Evolutionary conservation across 2,113 vertebrate genomes (phyloP).

Genomic region (Urocolius indicus): DNA sequence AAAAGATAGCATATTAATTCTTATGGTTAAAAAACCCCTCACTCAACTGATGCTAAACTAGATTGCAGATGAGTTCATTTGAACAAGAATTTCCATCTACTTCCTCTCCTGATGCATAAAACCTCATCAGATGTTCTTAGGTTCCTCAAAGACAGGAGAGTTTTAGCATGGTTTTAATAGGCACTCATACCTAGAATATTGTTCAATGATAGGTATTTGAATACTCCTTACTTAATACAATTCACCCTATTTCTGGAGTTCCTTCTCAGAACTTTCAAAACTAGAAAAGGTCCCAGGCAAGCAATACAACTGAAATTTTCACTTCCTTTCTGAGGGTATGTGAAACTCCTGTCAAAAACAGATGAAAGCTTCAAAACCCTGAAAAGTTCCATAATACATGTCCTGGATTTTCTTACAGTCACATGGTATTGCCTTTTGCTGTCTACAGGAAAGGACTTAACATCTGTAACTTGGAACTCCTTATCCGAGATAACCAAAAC

Average conservation of each 20-base stretch:
- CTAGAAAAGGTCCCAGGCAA: not conserved
- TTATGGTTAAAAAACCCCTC: not conserved
- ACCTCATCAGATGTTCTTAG: not conserved
- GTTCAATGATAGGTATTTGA: not conserved
- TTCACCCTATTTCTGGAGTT: not conserved
- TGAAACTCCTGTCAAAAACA: not conserved
- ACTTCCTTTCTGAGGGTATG: not conserved
- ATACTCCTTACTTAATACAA: not conserved
- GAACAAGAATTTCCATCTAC: not conserved
- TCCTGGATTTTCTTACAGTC: not conserved
- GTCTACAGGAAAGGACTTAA: not conserved
- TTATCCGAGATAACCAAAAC: not conserved
- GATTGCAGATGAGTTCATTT: not conserved
- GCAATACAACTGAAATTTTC: not conserved
- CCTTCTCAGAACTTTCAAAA: not conserved
- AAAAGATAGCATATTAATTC: conserved; percentile 28
- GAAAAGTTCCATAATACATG: not conserved
- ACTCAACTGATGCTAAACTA: not conserved
- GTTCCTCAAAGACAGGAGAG: not conserved
- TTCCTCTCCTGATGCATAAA: not conserved
- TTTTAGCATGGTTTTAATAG: not conserved
- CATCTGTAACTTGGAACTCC: not conserved
- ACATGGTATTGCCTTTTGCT: not conserved
- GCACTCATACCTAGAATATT: not conserved
- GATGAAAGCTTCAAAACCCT: not conserved